phyloP scores from a whole-genome alignment of 2,888 invertebrate species.

The Cataglyphis altisquamis region DNA sequence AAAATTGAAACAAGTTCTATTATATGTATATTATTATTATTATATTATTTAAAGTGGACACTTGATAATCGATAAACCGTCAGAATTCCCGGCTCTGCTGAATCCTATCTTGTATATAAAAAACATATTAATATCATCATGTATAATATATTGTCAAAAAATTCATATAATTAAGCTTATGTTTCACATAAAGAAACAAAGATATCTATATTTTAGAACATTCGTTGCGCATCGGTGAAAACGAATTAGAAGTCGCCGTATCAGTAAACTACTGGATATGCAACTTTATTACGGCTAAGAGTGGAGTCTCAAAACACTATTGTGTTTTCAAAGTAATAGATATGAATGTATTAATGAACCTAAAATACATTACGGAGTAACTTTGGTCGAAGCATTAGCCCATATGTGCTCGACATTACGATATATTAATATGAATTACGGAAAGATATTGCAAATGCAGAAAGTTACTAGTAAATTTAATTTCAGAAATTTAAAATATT shows the following conservation, averaged over 20 bases:
- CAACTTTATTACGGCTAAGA: conserved; percentile 42
- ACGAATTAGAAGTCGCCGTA: conserved; percentile 31
- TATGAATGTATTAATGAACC: conserved; percentile 4
- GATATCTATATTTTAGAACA: conserved; percentile 15
- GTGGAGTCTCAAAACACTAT: conserved; percentile 13
- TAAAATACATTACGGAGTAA: neutral
- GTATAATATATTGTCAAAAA: neutral
- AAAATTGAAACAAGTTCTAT: neutral
- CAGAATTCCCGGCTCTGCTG: neutral
- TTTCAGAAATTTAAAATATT: neutral
- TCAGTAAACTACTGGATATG: conserved; percentile 9
- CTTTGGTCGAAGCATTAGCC: conserved; percentile 24
- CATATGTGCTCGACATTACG: neutral
- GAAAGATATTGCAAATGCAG: neutral
- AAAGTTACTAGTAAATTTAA: neutral
- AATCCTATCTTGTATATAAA: too few species aligned
- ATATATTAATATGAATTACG: neutral
- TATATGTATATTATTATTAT: too few species aligned
- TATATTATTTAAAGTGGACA: neutral
- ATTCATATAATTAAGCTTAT: neutral
- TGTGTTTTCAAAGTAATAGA: conserved; percentile 27
- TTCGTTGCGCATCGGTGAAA: neutral
- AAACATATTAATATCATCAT: too few species aligned
- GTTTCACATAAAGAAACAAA: neutral
- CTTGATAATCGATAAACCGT: neutral